Base-by-base conservation (phyloP, 1,140 invertebrate genomes). In the Fopius arisanus region DNA sequence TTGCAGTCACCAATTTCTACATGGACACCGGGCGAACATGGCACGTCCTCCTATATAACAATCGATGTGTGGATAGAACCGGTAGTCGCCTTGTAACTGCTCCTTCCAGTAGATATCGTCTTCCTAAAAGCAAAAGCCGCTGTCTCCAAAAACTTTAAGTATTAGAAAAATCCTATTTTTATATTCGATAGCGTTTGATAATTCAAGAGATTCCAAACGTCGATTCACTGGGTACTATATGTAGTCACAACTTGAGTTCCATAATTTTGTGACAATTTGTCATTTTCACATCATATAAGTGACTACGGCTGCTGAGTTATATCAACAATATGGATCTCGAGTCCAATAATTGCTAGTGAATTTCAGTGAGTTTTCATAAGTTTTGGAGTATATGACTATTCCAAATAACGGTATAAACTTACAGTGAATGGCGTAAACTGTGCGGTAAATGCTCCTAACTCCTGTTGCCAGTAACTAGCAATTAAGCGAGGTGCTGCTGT, bases 401-500 rank as follows among this genome's bases (percentile, higher is more conserved):
- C 72, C 75, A 70, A 69, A 66, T 73, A 77, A 78, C 73, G 75
- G 70, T 78, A 72, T 78, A 79, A 78, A 78, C 77, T 78, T 79
- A 72, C 75, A 76, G 73, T 76, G 77, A 73, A 78, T 79, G 77
- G 78, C 75, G 80, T 77, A 78, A 82, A 79, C 76, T 76, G 80
- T 77, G 77, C 81, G 78, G 78, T 83, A 84, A 84, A 82, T 78
- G 78, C 77, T 80, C 75, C 79, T 79, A 83, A 83, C 82, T 83
- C 80, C 71, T 76, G 81, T 79, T 83, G 82, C 81, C 78, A 79
- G 78, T 81, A 82, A 82, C 81, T 83, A 80, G 83, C 82, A 84
- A 84, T 84, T 84, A 84, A 84, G 77, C 81, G 78, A 82, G 78
- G 82, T 78, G 80, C 78, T 80, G 79, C 82, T 79, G 79, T 83